Conservation (phyloP, 2,113 vertebrate genomes). For the Bubo blakistoni region DNA sequence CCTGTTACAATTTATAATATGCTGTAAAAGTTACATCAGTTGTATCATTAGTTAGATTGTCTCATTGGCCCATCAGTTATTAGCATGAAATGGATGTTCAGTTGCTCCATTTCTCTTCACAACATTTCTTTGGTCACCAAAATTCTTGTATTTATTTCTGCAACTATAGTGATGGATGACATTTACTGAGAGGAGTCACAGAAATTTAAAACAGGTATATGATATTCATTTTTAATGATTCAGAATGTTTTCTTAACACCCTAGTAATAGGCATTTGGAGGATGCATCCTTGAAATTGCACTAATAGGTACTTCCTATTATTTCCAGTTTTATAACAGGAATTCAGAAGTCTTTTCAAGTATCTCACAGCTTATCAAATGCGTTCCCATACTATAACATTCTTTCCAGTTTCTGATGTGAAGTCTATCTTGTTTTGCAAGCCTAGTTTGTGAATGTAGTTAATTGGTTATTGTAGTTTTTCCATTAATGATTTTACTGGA, state of each 20-base stretch:
- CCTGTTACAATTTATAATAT: not conserved
- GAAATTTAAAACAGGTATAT: not conserved
- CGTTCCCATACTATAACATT: fast-evolving
- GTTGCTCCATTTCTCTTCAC: not conserved
- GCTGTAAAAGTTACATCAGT: not conserved
- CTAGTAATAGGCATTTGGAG: not conserved
- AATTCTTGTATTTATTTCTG: not conserved
- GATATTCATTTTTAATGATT: not conserved
- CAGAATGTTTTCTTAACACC: not conserved
- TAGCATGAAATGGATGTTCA: not conserved
- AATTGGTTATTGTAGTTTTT: not conserved
- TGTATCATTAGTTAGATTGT: not conserved
- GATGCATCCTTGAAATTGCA: not conserved
- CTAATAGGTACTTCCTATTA: not conserved
- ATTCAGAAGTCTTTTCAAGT: not conserved
- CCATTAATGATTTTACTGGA: not conserved
- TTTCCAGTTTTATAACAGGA: not conserved
- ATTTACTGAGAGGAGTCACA: not conserved
- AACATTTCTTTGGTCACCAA: not conserved
- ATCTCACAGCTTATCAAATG: not conserved
- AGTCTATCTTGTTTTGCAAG: not conserved
- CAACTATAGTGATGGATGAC: not conserved
- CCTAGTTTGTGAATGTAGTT: not conserved
- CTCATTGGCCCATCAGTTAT: not conserved
- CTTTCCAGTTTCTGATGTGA: not conserved